Percentiles rank a stretch among this genome's conserved stretches.
These are phyloP conservation scores for Enteromius trimaculatus DNA, from an alignment of 2,797 vertebrate species.

Conservation along the genomic window DNA sequence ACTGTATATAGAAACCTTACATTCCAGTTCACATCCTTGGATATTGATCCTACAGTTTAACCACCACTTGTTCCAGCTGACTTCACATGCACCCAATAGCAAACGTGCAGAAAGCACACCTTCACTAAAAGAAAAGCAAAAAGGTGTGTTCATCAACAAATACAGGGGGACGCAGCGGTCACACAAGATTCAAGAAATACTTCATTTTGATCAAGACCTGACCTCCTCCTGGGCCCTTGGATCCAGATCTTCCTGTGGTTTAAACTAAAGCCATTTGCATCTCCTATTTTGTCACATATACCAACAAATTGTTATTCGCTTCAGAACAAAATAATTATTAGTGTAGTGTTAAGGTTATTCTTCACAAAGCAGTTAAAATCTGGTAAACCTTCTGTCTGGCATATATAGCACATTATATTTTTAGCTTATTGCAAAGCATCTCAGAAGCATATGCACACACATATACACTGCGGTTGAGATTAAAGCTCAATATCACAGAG, in stretches of 20 bases:
- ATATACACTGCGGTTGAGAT: conserved; percentile 51
- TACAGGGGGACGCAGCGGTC: background rate
- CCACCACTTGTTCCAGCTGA: conserved; percentile 31
- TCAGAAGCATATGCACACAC: background rate
- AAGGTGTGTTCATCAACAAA: background rate
- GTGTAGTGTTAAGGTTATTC: background rate
- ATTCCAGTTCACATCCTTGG: background rate
- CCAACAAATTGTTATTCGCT: background rate
- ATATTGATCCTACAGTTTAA: conserved; percentile 25
- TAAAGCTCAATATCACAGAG: conserved; percentile 64
- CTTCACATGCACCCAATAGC: conserved; percentile 20
- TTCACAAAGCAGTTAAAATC: background rate
- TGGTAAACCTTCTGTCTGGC: background rate
- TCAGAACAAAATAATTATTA: background rate
- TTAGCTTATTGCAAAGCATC: conserved; percentile 15
- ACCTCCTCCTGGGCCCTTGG: conserved; percentile 10
- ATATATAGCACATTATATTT: background rate
- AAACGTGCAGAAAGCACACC: conserved; percentile 47
- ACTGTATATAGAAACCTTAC: background rate
- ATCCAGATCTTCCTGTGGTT: background rate
- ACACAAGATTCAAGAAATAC: background rate
- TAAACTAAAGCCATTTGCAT: background rate
- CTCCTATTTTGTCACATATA: background rate
- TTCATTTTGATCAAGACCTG: conserved; percentile 11
- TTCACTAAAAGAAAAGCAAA: conserved; percentile 3